phyloP scores from a whole-genome alignment of 2,797 vertebrate species.

The Characodon lateralis region DNA sequence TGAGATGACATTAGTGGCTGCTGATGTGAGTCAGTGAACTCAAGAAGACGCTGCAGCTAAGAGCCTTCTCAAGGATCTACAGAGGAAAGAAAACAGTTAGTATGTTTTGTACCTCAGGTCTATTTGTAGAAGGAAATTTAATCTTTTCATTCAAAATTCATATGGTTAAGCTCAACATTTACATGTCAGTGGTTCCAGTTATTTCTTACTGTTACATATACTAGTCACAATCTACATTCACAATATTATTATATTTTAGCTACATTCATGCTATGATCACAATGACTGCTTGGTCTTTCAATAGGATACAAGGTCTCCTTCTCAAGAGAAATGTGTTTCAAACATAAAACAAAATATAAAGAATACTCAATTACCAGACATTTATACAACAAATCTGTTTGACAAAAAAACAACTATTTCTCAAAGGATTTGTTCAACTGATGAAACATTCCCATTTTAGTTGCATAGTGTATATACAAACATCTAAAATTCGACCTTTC shows the following conservation, averaged over 20 bases:
- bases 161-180: neutral
- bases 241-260: neutral
- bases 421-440: neutral
- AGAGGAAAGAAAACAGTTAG: constrained; percentile 7
- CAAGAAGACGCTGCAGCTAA: constrained; percentile 6
- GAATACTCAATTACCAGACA: no score
- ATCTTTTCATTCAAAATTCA: constrained; percentile 34
- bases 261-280: neutral
- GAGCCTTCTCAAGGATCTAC: constrained; percentile 13
- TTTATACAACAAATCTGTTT: neutral
- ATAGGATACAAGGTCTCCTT: neutral
- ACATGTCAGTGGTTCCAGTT: neutral
- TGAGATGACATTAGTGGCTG: neutral
- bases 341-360: no score
- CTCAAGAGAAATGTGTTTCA: neutral
- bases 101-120: neutral
- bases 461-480: neutral
- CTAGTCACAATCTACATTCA: neutral
- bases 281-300: neutral
- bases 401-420: neutral
- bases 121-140: constrained; percentile 4
- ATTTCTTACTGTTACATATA: neutral
- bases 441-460: neutral
- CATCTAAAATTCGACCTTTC: neutral
- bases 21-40: neutral